These are phyloP conservation scores for Nipponia nippon DNA, from an alignment of 2,113 vertebrate species.

Conservation along the genomic window DNA sequence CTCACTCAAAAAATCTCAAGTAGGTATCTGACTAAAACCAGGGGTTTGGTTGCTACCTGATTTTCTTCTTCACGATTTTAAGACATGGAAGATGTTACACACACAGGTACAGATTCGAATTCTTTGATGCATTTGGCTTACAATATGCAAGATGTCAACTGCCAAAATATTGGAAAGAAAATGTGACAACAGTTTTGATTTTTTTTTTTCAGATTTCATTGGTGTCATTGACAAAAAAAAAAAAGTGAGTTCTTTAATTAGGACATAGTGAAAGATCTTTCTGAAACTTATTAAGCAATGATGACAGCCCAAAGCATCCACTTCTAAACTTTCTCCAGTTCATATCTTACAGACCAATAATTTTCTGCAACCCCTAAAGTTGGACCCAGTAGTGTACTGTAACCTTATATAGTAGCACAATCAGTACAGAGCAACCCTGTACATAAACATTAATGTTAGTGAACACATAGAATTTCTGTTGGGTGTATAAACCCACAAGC, in stretches of 20 bases:
- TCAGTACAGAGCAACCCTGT: neutral
- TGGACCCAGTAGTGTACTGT: neutral
- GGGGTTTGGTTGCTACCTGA: neutral
- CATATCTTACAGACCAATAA: neutral
- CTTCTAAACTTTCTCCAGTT: neutral
- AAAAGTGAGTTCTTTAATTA: neutral
- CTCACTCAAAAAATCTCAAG: neutral
- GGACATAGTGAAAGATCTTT: neutral
- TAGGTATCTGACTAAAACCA: neutral
- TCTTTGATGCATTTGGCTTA: neutral
- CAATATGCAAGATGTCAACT: neutral
- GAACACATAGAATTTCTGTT: neutral
- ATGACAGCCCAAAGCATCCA: neutral
- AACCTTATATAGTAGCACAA: neutral
- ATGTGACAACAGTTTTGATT: neutral
- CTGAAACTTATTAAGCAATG: neutral
- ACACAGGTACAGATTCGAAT: neutral
- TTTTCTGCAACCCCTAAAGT: neutral
- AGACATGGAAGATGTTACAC: neutral
- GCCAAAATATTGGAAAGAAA: neutral
- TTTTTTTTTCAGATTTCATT: neutral
- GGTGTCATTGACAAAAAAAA: neutral
- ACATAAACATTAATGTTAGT: neutral
- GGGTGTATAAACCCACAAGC: neutral
- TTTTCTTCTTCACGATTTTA: neutral